Conservation (phyloP, 2,113 vertebrate species). For the Petrocephalus microphthalmus region DNA sequence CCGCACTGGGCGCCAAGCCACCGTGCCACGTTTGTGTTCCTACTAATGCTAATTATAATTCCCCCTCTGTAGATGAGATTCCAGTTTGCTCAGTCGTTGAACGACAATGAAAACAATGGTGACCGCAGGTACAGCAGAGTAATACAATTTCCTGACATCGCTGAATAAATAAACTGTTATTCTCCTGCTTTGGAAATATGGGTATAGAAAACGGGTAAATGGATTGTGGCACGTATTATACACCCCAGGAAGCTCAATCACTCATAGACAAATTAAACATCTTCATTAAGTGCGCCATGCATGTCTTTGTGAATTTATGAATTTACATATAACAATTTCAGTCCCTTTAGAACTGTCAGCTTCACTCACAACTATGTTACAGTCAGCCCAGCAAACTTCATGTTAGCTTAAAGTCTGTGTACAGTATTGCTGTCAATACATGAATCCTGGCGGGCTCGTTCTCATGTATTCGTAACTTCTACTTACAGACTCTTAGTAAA, state of each 20-base stretch:
- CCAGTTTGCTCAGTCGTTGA: slow-evolving; percentile 16
- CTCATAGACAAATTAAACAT: background rate
- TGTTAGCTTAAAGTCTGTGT: background rate
- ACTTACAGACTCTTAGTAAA: background rate
- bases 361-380: background rate
- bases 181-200: background rate
- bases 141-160: background rate
- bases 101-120: slow-evolving; percentile 13
- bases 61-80: slow-evolving; percentile 9
- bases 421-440: background rate
- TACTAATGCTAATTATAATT: slow-evolving; percentile 33
- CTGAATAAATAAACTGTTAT: slow-evolving; percentile 7
- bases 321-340: background rate
- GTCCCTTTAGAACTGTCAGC: background rate
- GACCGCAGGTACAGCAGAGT: background rate
- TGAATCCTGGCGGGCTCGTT: background rate
- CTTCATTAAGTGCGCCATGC: background rate
- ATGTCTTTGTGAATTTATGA: background rate
- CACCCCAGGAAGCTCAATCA: background rate
- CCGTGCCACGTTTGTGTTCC: slow-evolving; percentile 14
- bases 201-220: background rate
- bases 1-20: background rate
- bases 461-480: background rate
- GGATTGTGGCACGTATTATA: background rate
- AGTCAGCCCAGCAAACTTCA: background rate